These are phyloP conservation scores for Zosterops borbonicus DNA, from an alignment of 2,113 vertebrate species.

Conservation along the genomic window DNA sequence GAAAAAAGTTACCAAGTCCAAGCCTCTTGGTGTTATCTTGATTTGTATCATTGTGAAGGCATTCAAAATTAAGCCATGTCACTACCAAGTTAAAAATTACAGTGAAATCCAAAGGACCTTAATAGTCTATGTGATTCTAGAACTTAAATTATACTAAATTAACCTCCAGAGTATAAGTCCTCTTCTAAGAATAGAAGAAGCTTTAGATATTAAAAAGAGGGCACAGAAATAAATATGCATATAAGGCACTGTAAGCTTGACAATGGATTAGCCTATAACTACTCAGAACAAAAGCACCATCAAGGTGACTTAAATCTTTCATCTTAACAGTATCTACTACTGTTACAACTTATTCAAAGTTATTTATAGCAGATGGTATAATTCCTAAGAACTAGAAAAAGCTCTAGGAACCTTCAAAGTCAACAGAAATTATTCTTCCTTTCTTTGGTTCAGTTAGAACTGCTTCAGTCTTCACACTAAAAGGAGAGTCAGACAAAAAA, in stretches of 20 bases:
- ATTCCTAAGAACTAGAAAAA: background rate
- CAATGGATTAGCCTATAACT: background rate
- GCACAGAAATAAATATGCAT: background rate
- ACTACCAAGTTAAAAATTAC: background rate
- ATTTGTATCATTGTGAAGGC: background rate
- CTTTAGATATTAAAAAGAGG: background rate
- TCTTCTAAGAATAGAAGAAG: background rate
- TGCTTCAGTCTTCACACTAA: background rate
- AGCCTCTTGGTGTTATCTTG: background rate
- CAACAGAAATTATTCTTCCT: background rate
- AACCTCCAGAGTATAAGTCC: background rate
- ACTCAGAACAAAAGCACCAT: background rate
- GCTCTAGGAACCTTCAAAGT: background rate
- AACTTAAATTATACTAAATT: background rate
- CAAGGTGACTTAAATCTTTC: background rate
- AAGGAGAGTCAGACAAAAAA: background rate
- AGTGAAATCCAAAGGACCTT: background rate
- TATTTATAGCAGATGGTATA: background rate
- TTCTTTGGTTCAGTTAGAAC: background rate
- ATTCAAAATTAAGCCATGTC: background rate
- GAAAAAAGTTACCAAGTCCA: background rate
- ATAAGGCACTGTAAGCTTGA: background rate
- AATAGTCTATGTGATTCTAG: background rate
- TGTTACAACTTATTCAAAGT: background rate
- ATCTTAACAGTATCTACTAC: background rate